Evolutionary conservation across 2,797 vertebrate genomes (phyloP).

Genomic region (Heteromormyrus szaboi): DNA sequence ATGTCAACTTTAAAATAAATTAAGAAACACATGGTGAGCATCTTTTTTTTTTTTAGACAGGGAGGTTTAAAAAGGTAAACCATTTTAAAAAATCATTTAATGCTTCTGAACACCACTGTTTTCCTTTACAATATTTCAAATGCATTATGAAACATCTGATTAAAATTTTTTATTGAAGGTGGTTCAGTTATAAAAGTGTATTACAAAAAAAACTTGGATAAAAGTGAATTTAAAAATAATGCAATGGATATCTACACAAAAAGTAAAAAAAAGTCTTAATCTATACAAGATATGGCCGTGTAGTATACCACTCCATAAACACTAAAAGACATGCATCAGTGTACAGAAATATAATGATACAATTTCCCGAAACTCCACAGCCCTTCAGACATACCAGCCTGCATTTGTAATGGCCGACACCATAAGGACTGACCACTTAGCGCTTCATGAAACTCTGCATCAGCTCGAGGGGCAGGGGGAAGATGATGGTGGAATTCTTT

Average conservation of each 20-base stretch:
- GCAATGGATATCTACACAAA: not conserved
- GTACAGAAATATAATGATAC: not conserved
- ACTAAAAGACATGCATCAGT: not conserved
- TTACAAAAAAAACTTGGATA: not conserved
- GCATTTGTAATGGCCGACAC: not conserved
- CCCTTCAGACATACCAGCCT: not conserved
- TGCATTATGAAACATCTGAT: not conserved
- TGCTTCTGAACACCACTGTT: not conserved
- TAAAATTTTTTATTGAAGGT: not conserved
- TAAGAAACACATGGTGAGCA: too few relatives aligned
- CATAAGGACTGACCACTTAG: not conserved
- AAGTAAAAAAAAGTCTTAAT: not conserved
- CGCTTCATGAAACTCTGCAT: not conserved
- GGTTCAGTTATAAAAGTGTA: not conserved
- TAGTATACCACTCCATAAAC: not conserved
- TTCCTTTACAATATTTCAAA: not conserved
- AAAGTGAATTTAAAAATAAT: not conserved
- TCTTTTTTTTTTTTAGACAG: too few relatives aligned
- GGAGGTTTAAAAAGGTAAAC: not conserved
- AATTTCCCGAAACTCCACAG: not conserved
- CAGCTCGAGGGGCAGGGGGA: not conserved
- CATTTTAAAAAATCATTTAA: not conserved
- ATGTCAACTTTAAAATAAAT: not conserved
- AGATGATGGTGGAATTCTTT: not conserved
- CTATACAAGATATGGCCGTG: not conserved